Evolutionary conservation across 2,888 invertebrate genomes (phyloP).

Genomic region (Lacanobia wlatinum): DNA sequence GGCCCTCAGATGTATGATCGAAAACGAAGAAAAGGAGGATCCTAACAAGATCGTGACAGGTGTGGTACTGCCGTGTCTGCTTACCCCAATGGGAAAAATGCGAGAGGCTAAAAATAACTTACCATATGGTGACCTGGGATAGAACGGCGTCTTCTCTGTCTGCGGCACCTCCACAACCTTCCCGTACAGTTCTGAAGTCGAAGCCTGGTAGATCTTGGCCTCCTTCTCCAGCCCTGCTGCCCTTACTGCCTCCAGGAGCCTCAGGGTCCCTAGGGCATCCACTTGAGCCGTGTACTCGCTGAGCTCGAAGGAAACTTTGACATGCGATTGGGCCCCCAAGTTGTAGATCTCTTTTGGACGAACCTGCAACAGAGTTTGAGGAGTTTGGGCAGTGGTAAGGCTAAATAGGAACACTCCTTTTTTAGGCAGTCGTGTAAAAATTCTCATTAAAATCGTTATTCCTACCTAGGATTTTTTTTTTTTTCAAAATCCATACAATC

Average conservation of each 20-base stretch:
- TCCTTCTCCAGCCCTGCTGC: conserved; percentile 95
- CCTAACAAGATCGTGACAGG: too few relatives aligned
- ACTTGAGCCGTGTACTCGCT: conserved; percentile 99
- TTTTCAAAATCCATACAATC: too few relatives aligned
- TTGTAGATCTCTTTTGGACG: conserved; percentile 99
- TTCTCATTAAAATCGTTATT: too few relatives aligned
- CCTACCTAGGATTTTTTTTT: too few relatives aligned
- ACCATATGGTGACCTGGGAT: conserved; percentile 99
- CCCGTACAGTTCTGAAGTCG: conserved; percentile 98
- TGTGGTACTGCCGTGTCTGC: too few relatives aligned
- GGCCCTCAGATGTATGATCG: too few relatives aligned
- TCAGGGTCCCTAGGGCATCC: conserved; percentile 97
- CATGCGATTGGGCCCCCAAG: conserved; percentile 99
- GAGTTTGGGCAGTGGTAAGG: background rate
- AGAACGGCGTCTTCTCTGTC: conserved; percentile 98
- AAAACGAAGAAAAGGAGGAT: too few relatives aligned
- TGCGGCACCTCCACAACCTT: conserved; percentile 98
- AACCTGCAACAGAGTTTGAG: conserved; percentile 75
- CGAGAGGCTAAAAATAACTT: conserved; percentile 67
- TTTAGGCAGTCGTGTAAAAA: too few relatives aligned
- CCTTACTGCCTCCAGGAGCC: conserved; percentile 97
- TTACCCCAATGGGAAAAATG: too few relatives aligned
- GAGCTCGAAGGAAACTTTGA: conserved; percentile 99
- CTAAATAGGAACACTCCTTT: too few relatives aligned
- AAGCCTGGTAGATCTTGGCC: conserved; percentile 98